phyloP scores from a whole-genome alignment of 2,113 vertebrate genomes.

The Drymodes brunneopygia region DNA sequence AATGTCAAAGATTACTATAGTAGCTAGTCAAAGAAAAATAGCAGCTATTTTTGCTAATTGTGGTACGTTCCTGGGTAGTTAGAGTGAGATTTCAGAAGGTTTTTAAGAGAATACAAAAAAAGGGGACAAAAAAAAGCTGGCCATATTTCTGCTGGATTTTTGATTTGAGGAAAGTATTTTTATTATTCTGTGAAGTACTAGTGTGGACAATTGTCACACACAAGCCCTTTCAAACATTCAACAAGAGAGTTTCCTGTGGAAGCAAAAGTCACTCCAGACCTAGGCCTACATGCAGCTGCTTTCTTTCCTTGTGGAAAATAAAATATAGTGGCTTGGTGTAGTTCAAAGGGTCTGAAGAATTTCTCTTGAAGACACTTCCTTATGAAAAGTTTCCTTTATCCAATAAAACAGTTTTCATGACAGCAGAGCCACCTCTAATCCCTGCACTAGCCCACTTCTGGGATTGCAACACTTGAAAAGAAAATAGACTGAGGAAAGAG shows the following conservation, averaged over 20 bases:
- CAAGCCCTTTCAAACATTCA: not conserved
- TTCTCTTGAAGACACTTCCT: not conserved
- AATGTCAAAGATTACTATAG: not conserved
- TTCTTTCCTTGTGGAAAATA: not conserved
- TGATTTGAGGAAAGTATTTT: not conserved
- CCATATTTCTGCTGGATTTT: not conserved
- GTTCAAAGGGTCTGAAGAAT: not conserved
- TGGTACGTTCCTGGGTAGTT: not conserved
- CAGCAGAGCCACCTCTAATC: not conserved
- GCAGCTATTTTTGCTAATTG: not conserved
- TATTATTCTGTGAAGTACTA: not conserved
- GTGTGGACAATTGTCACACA: not conserved
- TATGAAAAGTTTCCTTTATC: not conserved
- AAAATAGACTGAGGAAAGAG: not conserved
- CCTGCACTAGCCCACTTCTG: not conserved
- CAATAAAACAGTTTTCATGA: not conserved
- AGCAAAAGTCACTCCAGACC: not conserved
- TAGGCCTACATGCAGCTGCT: not conserved
- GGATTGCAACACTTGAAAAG: not conserved
- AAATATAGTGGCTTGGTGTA: not conserved
- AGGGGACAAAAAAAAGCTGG: rapidly evolving
- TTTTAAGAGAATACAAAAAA: not conserved
- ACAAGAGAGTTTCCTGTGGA: not conserved
- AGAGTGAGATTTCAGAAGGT: not conserved
- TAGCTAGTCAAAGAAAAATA: not conserved